Evolutionary conservation across 2,113 vertebrate genomes (phyloP), one percentile per base, ranked within the genome.

Genomic region (Ptilorrhoa leucosticta): DNA sequence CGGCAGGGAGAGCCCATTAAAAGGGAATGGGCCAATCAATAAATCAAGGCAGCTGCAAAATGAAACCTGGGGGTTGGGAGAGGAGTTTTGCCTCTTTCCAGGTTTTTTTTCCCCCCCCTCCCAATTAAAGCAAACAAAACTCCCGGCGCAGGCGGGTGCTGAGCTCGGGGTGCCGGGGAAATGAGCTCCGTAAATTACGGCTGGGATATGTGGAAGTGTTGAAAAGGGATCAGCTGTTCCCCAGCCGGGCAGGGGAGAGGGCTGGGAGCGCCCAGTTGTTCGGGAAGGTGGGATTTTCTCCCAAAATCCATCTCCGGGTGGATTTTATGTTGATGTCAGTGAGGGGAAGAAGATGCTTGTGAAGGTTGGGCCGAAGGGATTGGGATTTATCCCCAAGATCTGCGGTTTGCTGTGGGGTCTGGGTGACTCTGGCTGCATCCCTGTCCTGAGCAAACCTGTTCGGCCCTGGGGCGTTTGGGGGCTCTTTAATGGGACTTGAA

Each of bases 21-120:
- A 93, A 81, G 54, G 60, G 91, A 94, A 95, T 87, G 91, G 91
- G 79, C 85, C 88, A 20, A 89, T 84, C 92, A 81, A 92, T 97
- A 97, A 97, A 97, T 97, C 97, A 98, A 85, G 45, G 76, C 87
- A 78, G 91, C 92, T 96, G 96, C 71, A 83, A 95, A 95, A 66
- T 21, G 88, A 96, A 90, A 78, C 77, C 9, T 1, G n/a, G 57
- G 37, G 8, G 2, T 6, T 73, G 37, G 45, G 45, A 56, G 31
- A 60, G 20, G 42, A 51, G 10, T 10, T 58, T 22, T 33, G 6
- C 18, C 50, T 30, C 14, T 60, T 71, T 44, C 15, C 40, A 50
- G 4, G 6, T 4, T 45, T 47, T 40, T 31, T 37, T 31, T 4
- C 17, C 2, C 1, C 3, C 4, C 92, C 86, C 93, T 5, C 90